A percentile compares a stretch with the other conserved stretches of the same genome.
Evolutionary conservation across 2,888 invertebrate genomes (phyloP).

Genomic region (Euzophera pinguis): DNA sequence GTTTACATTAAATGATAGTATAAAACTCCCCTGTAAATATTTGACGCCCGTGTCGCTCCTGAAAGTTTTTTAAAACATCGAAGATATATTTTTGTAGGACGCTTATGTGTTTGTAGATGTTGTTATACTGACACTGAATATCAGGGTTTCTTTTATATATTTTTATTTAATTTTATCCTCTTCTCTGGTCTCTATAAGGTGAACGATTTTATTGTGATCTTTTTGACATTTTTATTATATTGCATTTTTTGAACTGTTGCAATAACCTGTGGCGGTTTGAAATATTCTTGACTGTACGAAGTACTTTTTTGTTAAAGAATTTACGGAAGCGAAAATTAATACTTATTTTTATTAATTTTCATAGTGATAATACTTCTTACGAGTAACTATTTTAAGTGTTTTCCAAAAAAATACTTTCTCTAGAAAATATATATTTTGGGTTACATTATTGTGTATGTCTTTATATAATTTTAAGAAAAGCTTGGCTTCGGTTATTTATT

Average conservation of each 20-base stretch:
- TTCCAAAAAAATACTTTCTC: background rate
- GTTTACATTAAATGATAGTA: background rate
- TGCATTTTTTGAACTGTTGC: background rate
- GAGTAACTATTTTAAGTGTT: background rate
- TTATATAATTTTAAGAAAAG: background rate
- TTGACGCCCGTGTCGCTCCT: background rate
- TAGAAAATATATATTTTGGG: background rate
- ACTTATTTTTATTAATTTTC: background rate
- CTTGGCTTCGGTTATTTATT: slow-evolving; percentile 5
- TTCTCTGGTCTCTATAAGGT: slow-evolving; percentile 11
- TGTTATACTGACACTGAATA: slow-evolving; percentile 29
- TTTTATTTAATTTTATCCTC: slow-evolving; percentile 19
- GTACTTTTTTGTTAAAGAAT: slow-evolving; percentile 20
- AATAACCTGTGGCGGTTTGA: background rate
- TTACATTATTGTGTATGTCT: background rate
- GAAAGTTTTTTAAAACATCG: slow-evolving; percentile 25
- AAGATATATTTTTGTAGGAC: slow-evolving; percentile 39
- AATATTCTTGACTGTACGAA: slow-evolving; percentile 7
- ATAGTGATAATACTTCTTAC: background rate
- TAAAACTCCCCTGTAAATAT: background rate
- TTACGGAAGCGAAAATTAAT: slow-evolving; percentile 7
- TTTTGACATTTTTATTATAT: slow-evolving; percentile 12
- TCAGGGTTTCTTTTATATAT: slow-evolving; percentile 24
- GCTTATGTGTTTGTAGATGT: slow-evolving; percentile 30
- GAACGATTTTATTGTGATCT: background rate